Evolutionary conservation across 2,113 vertebrate species (phyloP).

Genomic region (Galemys pyrenaicus): DNA sequence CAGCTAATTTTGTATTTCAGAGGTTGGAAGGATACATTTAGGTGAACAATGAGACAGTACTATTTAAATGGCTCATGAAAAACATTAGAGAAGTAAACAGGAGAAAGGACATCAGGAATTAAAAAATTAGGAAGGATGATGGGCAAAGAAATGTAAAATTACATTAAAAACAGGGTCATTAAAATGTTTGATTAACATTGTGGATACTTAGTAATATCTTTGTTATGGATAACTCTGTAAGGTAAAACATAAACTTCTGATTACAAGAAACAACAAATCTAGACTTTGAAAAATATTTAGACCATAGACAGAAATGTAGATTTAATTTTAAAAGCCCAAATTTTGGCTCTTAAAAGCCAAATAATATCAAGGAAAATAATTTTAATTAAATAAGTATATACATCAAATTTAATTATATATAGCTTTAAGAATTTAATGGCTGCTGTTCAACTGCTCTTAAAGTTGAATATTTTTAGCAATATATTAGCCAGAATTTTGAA

Average conservation of each 20-base stretch:
- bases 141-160: neutral
- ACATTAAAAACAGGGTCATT: neutral
- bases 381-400: slow-evolving; percentile 61
- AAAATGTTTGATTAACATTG: neutral
- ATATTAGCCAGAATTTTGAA: slow-evolving; percentile 50
- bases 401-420: slow-evolving; percentile 67
- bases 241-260: neutral
- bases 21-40: neutral
- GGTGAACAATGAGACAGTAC: neutral
- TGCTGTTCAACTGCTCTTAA: slow-evolving; percentile 41
- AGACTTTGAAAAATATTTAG: slow-evolving; percentile 22
- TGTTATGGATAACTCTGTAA: neutral
- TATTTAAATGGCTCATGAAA: neutral
- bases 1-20: neutral
- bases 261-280: neutral
- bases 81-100: neutral
- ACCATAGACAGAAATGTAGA: neutral
- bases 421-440: slow-evolving; percentile 60
- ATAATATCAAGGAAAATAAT: slow-evolving; percentile 27
- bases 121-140: neutral
- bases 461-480: slow-evolving; percentile 17
- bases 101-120: neutral
- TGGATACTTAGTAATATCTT: neutral
- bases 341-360: too few species aligned
- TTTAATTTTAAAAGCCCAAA: slow-evolving; percentile 37